phyloP scores from a whole-genome alignment of 2,113 vertebrate species.

The Sinocyclocheilus rhinocerous region DNA sequence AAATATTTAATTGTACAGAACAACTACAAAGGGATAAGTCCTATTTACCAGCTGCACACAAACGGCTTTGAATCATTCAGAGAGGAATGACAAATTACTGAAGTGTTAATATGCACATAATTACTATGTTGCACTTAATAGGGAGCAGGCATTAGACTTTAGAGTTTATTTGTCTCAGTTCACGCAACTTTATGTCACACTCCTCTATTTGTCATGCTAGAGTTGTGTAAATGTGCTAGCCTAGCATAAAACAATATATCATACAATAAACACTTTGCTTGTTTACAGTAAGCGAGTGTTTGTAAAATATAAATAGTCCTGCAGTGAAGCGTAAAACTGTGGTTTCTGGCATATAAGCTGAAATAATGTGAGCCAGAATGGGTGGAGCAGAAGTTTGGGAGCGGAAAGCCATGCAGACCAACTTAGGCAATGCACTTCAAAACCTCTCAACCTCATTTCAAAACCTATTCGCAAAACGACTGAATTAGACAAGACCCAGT shows the following conservation, averaged over 20 bases:
- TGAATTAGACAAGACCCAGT: neutral
- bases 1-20: neutral
- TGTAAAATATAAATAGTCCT: constrained; percentile 18
- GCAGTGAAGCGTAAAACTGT: neutral
- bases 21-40: neutral
- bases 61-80: neutral
- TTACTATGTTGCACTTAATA: neutral
- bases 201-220: neutral
- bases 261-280: neutral
- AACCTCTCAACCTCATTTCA: neutral
- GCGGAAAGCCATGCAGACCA: neutral
- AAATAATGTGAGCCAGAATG: neutral
- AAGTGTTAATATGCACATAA: neutral
- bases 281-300: neutral
- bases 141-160: neutral
- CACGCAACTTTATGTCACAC: neutral
- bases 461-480: neutral
- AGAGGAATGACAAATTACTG: neutral
- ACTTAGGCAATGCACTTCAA: neutral
- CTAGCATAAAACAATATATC: neutral
- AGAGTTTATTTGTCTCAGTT: neutral
- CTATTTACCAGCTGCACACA: constrained; percentile 6
- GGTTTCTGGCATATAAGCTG: neutral
- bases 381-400: neutral
- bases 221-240: neutral